Conservation (phyloP, 2,888 invertebrate species). For the Terebella lapidaria region DNA sequence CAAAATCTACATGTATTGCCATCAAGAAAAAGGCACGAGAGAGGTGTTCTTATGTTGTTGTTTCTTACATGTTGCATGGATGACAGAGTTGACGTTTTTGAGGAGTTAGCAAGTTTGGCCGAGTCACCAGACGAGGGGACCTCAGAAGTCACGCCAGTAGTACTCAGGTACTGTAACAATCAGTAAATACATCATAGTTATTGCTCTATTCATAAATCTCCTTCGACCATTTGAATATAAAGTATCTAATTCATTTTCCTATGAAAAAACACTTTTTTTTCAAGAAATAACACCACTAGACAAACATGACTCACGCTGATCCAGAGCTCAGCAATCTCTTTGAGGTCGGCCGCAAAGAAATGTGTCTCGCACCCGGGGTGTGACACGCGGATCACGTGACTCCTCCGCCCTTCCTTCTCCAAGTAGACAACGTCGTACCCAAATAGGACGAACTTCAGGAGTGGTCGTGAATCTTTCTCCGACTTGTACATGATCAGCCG, state of each 20-base stretch:
- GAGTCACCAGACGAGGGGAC: constrained; percentile 2
- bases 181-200: neutral
- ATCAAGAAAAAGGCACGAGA: no score
- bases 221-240: no score
- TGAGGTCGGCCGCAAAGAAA: constrained; percentile 37
- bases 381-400: constrained; percentile 37
- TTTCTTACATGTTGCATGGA: no score
- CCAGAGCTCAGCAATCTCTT: constrained; percentile 42
- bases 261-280: no score
- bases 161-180: neutral
- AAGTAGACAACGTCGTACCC: constrained; percentile 34
- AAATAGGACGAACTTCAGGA: neutral
- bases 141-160: neutral
- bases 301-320: constrained; percentile 36
- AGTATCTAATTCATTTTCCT: no score
- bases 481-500: constrained; percentile 1
- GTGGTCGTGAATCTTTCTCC: neutral
- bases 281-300: no score
- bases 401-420: constrained; percentile 33
- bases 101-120: no score
- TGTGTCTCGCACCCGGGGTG: constrained; percentile 37
- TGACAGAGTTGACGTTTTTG: no score
- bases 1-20: no score
- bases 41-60: no score
- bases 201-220: no score